Conservation (phyloP, 2,797 vertebrate genomes). For the Cynopterus sphinx region DNA sequence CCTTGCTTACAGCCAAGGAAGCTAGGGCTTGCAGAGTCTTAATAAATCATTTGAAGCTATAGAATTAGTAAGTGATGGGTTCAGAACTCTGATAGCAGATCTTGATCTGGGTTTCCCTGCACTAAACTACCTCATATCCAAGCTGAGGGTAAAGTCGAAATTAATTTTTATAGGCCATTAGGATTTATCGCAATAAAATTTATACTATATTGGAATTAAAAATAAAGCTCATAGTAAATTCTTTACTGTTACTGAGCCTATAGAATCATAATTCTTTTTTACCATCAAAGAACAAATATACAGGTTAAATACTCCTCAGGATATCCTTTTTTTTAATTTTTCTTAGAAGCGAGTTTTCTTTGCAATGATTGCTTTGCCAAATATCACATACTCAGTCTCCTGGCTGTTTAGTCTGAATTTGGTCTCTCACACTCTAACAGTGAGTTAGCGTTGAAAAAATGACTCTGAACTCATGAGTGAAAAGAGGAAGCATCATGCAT, state of each 20-base stretch:
- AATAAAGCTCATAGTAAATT: constrained; percentile 50
- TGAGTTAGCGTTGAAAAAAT: constrained; percentile 62
- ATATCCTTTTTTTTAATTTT: not conserved
- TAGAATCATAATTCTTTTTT: constrained; percentile 46
- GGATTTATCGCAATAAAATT: constrained; percentile 44
- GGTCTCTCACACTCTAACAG: constrained; percentile 60
- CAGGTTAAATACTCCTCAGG: constrained; percentile 56
- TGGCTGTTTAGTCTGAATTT: constrained; percentile 37
- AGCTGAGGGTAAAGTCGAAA: constrained; percentile 14
- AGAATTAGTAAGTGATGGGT: not conserved
- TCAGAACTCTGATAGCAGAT: not conserved
- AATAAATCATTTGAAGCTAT: not conserved
- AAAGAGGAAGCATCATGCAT: not conserved
- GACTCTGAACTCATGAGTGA: constrained; percentile 39
- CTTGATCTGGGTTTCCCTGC: not conserved
- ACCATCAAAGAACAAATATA: constrained; percentile 62
- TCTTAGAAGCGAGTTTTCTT: constrained; percentile 31
- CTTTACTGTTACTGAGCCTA: constrained; percentile 48
- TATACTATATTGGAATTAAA: constrained; percentile 36
- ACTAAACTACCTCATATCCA: not conserved
- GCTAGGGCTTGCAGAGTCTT: not conserved
- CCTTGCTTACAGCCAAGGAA: not conserved
- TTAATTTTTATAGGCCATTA: constrained; percentile 10
- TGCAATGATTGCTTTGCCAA: constrained; percentile 62
- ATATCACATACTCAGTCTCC: constrained; percentile 40